Percentiles rank a stretch among this genome's conserved stretches.
Conservation (phyloP, 2,888 invertebrate genomes). For the Stenurella melanura region DNA sequence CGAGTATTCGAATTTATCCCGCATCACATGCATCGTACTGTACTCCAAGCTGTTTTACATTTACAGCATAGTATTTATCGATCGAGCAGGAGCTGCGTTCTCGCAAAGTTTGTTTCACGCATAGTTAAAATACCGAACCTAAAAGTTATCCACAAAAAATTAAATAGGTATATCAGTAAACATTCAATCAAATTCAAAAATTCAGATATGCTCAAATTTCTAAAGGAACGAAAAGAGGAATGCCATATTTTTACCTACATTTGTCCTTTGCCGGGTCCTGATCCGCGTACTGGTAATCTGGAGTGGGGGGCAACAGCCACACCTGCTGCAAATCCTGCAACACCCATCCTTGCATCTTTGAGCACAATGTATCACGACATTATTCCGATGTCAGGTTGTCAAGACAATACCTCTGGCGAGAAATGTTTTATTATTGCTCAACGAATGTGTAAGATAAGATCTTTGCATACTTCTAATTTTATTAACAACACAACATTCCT, state of each 20-base stretch:
- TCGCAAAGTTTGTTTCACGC: not conserved
- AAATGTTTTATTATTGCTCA: too few relatives aligned
- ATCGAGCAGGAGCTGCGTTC: conserved; percentile 2
- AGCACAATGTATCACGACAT: not conserved
- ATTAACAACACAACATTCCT: too few relatives aligned
- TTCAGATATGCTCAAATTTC: not conserved
- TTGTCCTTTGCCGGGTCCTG: not conserved
- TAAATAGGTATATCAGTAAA: too few relatives aligned
- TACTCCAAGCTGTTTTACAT: conserved; percentile 22
- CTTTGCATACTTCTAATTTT: too few relatives aligned
- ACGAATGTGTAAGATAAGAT: too few relatives aligned
- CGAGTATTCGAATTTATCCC: conserved; percentile 13
- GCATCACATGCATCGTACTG: conserved; percentile 10
- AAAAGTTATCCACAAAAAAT: too few relatives aligned
- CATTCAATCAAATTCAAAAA: not conserved
- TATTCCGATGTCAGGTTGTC: too few relatives aligned
- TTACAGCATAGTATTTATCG: conserved; percentile 28
- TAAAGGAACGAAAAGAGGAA: conserved; percentile 16
- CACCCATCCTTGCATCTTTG: not conserved
- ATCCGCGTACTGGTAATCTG: not conserved
- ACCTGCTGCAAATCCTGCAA: not conserved
- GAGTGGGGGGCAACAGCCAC: not conserved
- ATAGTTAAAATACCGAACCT: not conserved
- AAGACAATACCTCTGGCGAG: too few relatives aligned
- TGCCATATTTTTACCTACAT: not conserved